Conservation (phyloP, 2,113 vertebrate species). For the Phalacrocorax aristotelis region DNA sequence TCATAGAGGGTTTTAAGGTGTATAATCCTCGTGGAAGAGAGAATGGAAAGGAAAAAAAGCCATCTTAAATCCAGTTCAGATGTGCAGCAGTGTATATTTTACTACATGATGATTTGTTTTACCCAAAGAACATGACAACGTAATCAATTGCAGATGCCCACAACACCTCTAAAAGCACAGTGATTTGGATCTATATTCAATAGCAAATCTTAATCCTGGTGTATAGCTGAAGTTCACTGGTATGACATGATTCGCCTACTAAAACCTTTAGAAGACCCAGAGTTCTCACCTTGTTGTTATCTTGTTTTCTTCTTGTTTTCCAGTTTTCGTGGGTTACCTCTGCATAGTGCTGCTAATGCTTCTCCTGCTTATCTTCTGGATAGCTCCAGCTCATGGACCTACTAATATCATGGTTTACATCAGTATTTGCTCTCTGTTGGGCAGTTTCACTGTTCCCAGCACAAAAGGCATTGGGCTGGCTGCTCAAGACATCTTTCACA, state of each 20-base stretch:
- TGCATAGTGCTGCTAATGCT: constrained; percentile 86
- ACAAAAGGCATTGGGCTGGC: constrained; percentile 94
- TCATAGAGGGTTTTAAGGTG: neutral
- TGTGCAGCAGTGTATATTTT: neutral
- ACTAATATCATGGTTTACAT: constrained; percentile 96
- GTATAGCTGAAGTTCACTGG: neutral
- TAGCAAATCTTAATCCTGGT: neutral
- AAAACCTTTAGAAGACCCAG: neutral
- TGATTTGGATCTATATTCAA: neutral
- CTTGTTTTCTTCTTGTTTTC: constrained; percentile 64
- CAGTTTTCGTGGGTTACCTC: constrained; percentile 89
- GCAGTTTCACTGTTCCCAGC: constrained; percentile 94
- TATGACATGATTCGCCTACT: neutral
- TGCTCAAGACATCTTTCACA: constrained; percentile 83
- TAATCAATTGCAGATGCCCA: neutral
- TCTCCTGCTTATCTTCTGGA: constrained; percentile 87
- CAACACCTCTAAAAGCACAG: neutral
- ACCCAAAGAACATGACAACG: neutral
- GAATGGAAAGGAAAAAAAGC: neutral
- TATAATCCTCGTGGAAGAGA: neutral
- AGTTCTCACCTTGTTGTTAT: neutral
- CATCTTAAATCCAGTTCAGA: neutral
- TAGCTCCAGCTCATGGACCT: constrained; percentile 85
- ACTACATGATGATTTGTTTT: neutral
- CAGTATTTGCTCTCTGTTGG: constrained; percentile 92